A percentile compares a stretch with the other conserved stretches of the same genome.
Conservation (phyloP, 2,797 vertebrate genomes). For the Ctenochaetus hawaiiensis region DNA sequence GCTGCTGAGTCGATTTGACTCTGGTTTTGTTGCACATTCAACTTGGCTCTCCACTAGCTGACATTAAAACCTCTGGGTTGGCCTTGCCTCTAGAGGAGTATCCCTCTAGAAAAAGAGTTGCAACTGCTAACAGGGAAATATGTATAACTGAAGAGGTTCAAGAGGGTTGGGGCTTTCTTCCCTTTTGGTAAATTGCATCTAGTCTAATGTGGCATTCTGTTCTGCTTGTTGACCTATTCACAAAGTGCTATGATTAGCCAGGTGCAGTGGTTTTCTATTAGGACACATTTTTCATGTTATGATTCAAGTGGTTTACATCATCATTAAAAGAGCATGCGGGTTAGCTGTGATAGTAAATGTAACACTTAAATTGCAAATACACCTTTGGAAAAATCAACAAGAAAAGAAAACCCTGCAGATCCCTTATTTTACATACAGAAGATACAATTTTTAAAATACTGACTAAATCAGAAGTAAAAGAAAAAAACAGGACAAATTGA, state of each 20-base stretch:
- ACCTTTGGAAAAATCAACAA: not conserved
- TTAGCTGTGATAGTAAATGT: not conserved
- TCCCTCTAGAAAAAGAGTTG: constrained; percentile 9
- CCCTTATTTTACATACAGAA: not conserved
- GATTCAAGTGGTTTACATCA: constrained; percentile 14
- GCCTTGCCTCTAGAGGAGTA: constrained; percentile 19
- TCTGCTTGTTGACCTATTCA: constrained; percentile 2
- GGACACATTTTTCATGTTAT: not conserved
- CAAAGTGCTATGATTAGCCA: constrained; percentile 4
- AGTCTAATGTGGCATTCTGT: constrained; percentile 1
- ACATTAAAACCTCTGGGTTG: constrained; percentile 21
- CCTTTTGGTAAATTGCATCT: not conserved
- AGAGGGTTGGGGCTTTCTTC: not conserved
- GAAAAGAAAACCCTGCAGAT: not conserved
- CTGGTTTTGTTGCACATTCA: no score
- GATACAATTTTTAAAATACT: not conserved
- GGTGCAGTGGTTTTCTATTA: not conserved
- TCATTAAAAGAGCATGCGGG: constrained; percentile 4
- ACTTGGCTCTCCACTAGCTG: no score
- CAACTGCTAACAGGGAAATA: constrained; percentile 2
- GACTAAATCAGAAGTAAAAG: not conserved
- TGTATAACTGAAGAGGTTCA: not conserved
- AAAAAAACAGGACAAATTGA: not conserved
- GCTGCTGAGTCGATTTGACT: no score
- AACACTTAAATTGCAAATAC: not conserved